phyloP scores from a whole-genome alignment of 2,797 vertebrate species.

The Sylvilagus floridanus region DNA sequence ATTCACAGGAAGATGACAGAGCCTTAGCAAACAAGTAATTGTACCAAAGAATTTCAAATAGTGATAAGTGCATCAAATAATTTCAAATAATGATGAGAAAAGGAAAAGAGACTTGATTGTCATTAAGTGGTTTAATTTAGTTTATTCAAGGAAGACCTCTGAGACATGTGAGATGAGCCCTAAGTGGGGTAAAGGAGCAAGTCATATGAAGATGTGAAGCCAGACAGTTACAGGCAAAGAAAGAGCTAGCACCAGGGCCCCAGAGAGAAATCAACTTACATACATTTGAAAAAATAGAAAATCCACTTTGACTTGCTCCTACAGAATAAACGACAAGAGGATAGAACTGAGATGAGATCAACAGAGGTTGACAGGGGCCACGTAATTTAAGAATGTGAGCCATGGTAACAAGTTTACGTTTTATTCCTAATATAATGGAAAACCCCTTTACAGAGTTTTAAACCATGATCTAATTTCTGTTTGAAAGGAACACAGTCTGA shows the following conservation, averaged over 20 bases:
- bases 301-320: background rate
- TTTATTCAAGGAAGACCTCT: slow-evolving; percentile 40
- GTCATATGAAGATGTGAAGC: background rate
- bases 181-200: background rate
- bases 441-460: background rate
- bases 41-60: background rate
- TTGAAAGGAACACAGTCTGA: background rate
- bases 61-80: background rate
- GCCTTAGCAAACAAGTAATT: background rate
- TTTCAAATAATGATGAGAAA: slow-evolving; percentile 28
- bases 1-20: slow-evolving; percentile 11
- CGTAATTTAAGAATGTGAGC: background rate
- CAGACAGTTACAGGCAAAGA: background rate
- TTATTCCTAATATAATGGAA: slow-evolving; percentile 50
- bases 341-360: background rate
- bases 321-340: background rate
- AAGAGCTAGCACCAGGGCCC: background rate
- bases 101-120: background rate
- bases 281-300: slow-evolving; percentile 20
- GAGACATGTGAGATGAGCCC: background rate
- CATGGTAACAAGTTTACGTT: background rate
- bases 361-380: background rate
- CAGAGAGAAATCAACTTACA: background rate
- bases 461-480: background rate
- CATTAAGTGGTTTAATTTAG: background rate